These are phyloP conservation scores for Chaetophractus vellerosus DNA, from an alignment of 2,797 vertebrate species.

Conservation along the genomic window DNA sequence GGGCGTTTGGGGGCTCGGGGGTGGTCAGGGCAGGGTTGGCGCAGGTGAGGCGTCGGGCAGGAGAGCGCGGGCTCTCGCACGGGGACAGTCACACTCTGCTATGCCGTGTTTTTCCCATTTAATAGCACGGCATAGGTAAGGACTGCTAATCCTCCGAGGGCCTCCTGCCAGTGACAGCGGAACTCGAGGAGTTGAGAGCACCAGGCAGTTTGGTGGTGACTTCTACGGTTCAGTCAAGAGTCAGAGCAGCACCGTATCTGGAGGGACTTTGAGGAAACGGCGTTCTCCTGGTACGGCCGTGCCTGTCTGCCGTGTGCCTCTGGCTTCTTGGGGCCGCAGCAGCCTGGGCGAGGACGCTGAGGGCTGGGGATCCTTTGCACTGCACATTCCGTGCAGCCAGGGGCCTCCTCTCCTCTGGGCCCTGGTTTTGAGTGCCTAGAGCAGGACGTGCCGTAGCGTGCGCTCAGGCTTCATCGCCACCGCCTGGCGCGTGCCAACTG, in stretches of 20 bases:
- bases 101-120: conserved; percentile 82
- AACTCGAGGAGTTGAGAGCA: conserved; percentile 78
- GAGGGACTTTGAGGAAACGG: conserved; percentile 58
- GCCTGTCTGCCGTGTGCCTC: no score
- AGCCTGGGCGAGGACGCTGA: background rate
- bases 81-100: conserved; percentile 82
- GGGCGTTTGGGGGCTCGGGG: no score
- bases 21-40: no score
- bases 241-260: conserved; percentile 67
- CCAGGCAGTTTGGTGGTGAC: conserved; percentile 65
- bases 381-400: background rate
- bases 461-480: background rate
- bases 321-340: background rate
- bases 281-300: no score
- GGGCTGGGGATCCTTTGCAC: background rate
- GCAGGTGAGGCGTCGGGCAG: no score
- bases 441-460: background rate
- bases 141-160: conserved; percentile 83
- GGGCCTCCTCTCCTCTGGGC: background rate
- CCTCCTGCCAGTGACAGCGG: conserved; percentile 81
- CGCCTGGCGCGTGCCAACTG: background rate
- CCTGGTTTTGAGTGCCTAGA: background rate
- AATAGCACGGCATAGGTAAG: conserved; percentile 81
- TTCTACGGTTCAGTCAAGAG: conserved; percentile 75
- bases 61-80: no score